Evolutionary conservation across 2,888 invertebrate genomes (phyloP).

Genomic region (Syrista parreyssii): DNA sequence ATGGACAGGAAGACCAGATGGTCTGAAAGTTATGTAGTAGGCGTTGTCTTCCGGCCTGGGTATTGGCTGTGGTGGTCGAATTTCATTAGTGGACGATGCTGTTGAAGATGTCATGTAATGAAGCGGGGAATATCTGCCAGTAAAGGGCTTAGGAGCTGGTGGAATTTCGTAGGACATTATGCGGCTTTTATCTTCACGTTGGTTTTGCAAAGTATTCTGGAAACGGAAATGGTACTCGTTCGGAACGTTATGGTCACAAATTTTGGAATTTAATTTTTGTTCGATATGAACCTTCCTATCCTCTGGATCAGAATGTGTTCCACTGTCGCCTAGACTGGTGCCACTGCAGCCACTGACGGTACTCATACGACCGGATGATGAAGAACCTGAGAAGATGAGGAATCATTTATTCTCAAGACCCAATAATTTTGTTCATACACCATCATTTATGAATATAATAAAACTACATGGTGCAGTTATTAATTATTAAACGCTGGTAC

Average conservation of each 20-base stretch:
- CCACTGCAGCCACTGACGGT: conserved; percentile 80
- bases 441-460: neutral
- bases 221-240: conserved; percentile 5
- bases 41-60: conserved; percentile 57
- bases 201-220: conserved; percentile 41
- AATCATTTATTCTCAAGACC: neutral
- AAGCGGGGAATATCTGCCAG: conserved; percentile 49
- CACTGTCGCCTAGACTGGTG: conserved; percentile 84
- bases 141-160: conserved; percentile 69
- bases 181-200: conserved; percentile 53
- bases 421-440: neutral
- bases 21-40: conserved; percentile 69
- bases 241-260: neutral
- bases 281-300: conserved; percentile 70
- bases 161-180: conserved; percentile 68
- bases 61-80: conserved; percentile 53
- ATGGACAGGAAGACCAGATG: conserved; percentile 68
- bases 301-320: conserved; percentile 86
- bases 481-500: conserved; percentile 33
- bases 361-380: conserved; percentile 84
- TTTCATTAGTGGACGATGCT: conserved; percentile 35
- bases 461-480: neutral
- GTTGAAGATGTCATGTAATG: conserved; percentile 43
- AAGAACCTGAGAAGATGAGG: conserved; percentile 70
- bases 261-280: neutral